Percentiles rank a stretch among this genome's conserved stretches.
Conservation (phyloP, 2,888 invertebrate genomes). For the Baccha elongata region DNA sequence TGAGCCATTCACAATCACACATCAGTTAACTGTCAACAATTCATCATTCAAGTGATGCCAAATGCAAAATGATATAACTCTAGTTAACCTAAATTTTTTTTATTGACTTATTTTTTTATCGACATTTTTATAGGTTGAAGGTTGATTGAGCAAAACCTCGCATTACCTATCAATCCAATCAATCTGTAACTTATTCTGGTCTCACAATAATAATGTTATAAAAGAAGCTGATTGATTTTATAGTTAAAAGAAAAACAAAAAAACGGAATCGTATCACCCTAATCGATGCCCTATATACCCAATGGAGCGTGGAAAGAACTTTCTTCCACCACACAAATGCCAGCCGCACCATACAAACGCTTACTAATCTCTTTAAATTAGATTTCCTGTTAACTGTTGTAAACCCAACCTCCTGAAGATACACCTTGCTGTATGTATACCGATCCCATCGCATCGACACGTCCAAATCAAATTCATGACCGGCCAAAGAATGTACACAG, state of each 20-base stretch:
- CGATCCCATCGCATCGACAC: constrained; percentile 20
- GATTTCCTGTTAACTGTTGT: constrained; percentile 73
- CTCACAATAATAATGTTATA: constrained; percentile 14
- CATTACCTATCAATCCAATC: constrained; percentile 12
- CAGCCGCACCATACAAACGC: constrained; percentile 35
- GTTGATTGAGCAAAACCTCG: constrained; percentile 2
- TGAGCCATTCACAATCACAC: constrained; percentile 22
- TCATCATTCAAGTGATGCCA: constrained; percentile 34
- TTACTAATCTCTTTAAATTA: constrained; percentile 71
- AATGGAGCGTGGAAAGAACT: constrained; percentile 58
- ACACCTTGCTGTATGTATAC: constrained; percentile 39
- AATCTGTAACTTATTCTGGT: neutral
- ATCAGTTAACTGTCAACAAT: constrained; percentile 25
- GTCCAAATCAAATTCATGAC: constrained; percentile 63
- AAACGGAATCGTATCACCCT: constrained; percentile 20
- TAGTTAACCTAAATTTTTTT: constrained; percentile 10
- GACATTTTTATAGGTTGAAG: neutral
- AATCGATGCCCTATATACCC: constrained; percentile 66
- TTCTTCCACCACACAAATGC: constrained; percentile 48
- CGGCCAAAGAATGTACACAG: constrained; percentile 12
- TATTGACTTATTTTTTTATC: constrained; percentile 5
- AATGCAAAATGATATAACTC: neutral
- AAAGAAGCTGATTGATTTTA: constrained; percentile 33
- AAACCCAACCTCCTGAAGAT: constrained; percentile 59
- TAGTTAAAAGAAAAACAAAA: neutral